Evolutionary conservation across 1,140 invertebrate species (phyloP), one percentile per base, ranked within the genome.

Genomic region (Coelopa frigida): DNA sequence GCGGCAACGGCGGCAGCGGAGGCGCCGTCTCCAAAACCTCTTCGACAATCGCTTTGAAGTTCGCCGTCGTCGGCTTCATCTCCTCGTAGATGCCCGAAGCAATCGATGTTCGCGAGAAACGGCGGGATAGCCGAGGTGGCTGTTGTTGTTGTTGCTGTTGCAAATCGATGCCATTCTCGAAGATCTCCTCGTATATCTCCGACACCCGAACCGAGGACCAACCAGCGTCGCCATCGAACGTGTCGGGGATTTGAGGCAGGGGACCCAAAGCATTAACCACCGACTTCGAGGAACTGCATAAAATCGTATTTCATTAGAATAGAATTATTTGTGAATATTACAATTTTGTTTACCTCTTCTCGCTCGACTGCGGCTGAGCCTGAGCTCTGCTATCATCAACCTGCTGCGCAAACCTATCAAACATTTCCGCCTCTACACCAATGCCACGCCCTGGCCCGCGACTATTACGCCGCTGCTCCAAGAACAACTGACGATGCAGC

Each of bases 81-180:
- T 68, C 61, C 44, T 67, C 66, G 27, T 69, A 69, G 7, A 69
- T 67, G n/a, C 62, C 66, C 1, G 66, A 69, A 2, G 63, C 66
- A 18, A 65, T 55, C 0, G 66, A 69, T 2, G 51, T 54, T 5
- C 66, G 58, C 3, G 49, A 49, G 3, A 36, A 12, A 10, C 44
- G 42, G 14, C 44, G n/a, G 12, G 63, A 67, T 5, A 64, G 47
- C 26, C 59, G 60, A 23, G 59, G 62, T 14, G 26, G 33, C 14
- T 29, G 8, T 14, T 29, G 8, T 29, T 14, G 27, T 10, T 14
- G 8, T 10, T 29, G 8, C 8, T 29, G 8, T 29, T 29, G 8
- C 14, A 29, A 29, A 12, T 26, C 8, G 22, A 23, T 36, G 3
- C 33, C 24, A 26, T 44, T 36, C 33, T 69, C 65, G 6, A 59